phyloP scores from a whole-genome alignment of 2,113 vertebrate species.

The Tachysurus vachellii region DNA sequence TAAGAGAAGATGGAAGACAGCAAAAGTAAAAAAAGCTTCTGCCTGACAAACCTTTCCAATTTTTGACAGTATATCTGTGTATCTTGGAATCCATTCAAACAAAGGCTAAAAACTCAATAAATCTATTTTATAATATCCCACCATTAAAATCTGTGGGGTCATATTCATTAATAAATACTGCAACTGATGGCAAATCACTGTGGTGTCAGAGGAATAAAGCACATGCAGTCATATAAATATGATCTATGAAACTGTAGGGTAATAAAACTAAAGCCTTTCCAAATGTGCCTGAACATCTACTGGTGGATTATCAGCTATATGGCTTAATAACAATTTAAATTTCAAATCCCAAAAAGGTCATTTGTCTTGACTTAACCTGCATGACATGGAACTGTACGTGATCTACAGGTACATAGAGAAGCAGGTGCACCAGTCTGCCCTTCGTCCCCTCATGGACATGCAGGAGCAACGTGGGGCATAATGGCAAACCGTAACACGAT shows the following conservation, averaged over 20 bases:
- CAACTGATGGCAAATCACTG: not conserved
- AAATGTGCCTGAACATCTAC: not conserved
- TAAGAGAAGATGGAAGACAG: no score
- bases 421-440: slow-evolving; percentile 59
- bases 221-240: not conserved
- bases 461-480: slow-evolving; percentile 56
- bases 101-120: no score
- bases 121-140: no score
- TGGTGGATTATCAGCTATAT: not conserved
- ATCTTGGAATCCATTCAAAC: no score
- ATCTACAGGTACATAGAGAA: slow-evolving; percentile 47
- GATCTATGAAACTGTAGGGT: not conserved
- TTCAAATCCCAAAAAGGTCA: not conserved
- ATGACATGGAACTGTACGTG: slow-evolving; percentile 43
- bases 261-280: not conserved
- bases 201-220: not conserved
- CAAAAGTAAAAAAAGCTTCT: no score
- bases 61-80: no score
- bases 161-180: not conserved
- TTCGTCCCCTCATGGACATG: slow-evolving; percentile 45
- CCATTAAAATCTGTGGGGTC: not conserved
- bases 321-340: not conserved
- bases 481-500: slow-evolving; percentile 61
- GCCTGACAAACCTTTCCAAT: no score
- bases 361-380: not conserved